A percentile compares a stretch with the other conserved stretches of the same genome.
Evolutionary conservation across 2,888 invertebrate genomes (phyloP).

Genomic region (Chydorus sphaericus): DNA sequence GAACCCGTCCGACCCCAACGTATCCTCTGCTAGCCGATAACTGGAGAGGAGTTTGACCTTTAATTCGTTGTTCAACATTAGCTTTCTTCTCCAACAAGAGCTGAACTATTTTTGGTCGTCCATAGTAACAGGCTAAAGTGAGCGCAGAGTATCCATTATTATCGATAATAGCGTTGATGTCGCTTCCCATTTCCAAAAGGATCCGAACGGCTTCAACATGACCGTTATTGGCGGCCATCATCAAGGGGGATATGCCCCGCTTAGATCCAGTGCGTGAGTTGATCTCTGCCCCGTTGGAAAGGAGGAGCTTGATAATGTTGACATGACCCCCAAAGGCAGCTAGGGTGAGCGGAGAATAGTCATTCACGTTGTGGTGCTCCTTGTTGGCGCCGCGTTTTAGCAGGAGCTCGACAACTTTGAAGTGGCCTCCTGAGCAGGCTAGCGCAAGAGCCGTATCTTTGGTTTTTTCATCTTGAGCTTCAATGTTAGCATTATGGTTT

Average conservation of each 20-base stretch:
- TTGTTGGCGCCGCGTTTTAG: conserved; percentile 84
- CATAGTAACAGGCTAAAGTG: conserved; percentile 97
- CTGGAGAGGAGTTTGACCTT: conserved; percentile 96
- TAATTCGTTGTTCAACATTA: conserved; percentile 97
- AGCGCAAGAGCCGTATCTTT: conserved; percentile 96
- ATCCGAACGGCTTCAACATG: conserved; percentile 87
- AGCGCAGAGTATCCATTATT: conserved; percentile 97
- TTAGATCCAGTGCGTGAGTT: conserved; percentile 95
- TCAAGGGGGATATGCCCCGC: conserved; percentile 93
- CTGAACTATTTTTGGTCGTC: conserved; percentile 94
- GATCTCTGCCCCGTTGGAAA: conserved; percentile 92
- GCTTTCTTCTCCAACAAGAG: conserved; percentile 89
- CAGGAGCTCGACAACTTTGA: conserved; percentile 86
- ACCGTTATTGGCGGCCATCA: conserved; percentile 99
- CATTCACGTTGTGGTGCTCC: conserved; percentile 95
- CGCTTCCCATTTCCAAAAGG: conserved; percentile 91
- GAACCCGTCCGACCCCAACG: conserved; percentile 90
- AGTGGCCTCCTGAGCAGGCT: conserved; percentile 92
- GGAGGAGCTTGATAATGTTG: conserved; percentile 86
- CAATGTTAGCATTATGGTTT: conserved; percentile 89
- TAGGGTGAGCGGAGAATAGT: conserved; percentile 95
- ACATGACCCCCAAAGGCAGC: conserved; percentile 98
- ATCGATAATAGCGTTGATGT: conserved; percentile 98
- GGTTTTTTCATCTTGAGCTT: conserved; percentile 96
- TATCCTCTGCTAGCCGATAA: conserved; percentile 99